phyloP scores from a whole-genome alignment of 2,113 vertebrate species.

The Poecile atricapillus region DNA sequence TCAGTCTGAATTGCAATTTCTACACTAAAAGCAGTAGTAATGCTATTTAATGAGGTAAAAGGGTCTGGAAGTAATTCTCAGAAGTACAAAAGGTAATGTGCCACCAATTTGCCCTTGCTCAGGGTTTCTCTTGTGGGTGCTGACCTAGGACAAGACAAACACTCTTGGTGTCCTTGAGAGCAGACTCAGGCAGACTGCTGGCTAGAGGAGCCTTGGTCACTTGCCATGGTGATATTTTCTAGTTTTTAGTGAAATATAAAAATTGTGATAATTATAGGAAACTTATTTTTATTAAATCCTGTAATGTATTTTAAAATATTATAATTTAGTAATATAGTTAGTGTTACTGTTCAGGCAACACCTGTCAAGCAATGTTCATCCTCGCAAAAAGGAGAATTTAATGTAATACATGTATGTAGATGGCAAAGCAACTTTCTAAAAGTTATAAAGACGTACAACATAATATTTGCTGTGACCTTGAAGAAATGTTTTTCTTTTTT shows the following conservation, averaged over 20 bases:
- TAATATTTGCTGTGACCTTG: not conserved
- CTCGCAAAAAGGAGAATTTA: not conserved
- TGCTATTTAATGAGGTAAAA: not conserved
- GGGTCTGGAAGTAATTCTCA: not conserved
- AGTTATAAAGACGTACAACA: not conserved
- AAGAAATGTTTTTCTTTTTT: not conserved
- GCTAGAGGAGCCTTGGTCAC: not conserved
- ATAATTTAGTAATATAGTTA: not conserved
- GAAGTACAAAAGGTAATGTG: not conserved
- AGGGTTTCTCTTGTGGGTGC: not conserved
- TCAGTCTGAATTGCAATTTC: not conserved
- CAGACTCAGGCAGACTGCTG: not conserved
- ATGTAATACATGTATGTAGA: not conserved
- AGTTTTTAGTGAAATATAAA: not conserved
- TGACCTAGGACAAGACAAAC: not conserved
- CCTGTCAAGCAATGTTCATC: not conserved
- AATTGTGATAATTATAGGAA: not conserved
- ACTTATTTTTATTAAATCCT: not conserved
- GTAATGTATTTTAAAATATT: not conserved
- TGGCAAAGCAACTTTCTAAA: not conserved
- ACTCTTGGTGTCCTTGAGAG: not conserved
- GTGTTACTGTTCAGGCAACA: not conserved
- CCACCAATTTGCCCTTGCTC: not conserved
- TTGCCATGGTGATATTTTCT: not conserved
- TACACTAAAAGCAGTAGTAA: not conserved